Conservation (phyloP, 2,113 vertebrate species). For the Semnopithecus entellus region DNA sequence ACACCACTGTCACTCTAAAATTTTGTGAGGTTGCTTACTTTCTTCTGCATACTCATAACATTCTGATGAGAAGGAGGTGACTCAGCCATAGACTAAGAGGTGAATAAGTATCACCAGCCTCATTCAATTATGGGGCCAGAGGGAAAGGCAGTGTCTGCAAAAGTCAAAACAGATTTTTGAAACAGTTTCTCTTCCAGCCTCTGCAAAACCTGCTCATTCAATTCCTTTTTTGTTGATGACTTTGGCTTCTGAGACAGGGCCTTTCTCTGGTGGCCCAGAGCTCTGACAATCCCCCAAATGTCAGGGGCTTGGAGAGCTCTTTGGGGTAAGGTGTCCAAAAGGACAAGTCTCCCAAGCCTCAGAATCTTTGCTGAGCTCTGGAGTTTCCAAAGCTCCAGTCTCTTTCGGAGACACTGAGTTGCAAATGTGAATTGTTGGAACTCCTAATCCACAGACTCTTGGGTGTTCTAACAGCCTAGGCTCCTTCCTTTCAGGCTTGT, state of each 20-base stretch:
- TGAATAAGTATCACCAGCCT: constrained; percentile 57
- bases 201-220: constrained; percentile 70
- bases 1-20: constrained; percentile 20
- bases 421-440: constrained; percentile 42
- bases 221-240: constrained; percentile 69
- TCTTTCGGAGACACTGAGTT: constrained; percentile 50
- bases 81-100: constrained; percentile 54
- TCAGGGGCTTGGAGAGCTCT: constrained; percentile 73
- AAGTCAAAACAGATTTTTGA: constrained; percentile 77
- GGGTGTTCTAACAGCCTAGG: constrained; percentile 13
- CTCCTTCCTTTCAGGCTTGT: neutral
- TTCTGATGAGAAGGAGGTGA: constrained; percentile 63
- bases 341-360: constrained; percentile 56
- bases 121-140: constrained; percentile 64
- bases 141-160: constrained; percentile 72
- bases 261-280: constrained; percentile 63
- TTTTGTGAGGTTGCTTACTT: constrained; percentile 51
- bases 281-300: constrained; percentile 75
- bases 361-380: constrained; percentile 64
- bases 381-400: constrained; percentile 48
- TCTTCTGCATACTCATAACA: constrained; percentile 42
- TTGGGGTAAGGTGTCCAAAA: constrained; percentile 66
- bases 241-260: constrained; percentile 72
- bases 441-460: neutral
- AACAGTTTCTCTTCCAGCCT: constrained; percentile 71